phyloP scores from a whole-genome alignment of 2,888 invertebrate species.

The Dicranocentrus wangi region DNA sequence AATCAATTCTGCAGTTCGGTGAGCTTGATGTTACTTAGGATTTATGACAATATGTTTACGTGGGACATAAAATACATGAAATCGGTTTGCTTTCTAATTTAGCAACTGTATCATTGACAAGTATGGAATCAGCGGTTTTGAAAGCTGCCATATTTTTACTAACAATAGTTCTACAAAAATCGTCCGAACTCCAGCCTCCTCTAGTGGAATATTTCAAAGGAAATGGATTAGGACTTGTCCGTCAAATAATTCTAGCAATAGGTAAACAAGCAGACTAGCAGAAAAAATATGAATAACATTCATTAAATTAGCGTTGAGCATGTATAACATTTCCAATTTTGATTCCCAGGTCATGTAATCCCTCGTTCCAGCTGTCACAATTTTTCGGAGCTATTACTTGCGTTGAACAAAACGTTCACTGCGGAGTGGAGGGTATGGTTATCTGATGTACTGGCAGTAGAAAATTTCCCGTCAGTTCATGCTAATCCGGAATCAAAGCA shows the following conservation, averaged over 20 bases:
- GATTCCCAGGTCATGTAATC: constrained; percentile 64
- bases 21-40: neutral
- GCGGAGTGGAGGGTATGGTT: constrained; percentile 71
- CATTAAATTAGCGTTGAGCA: neutral
- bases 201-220: constrained; percentile 66
- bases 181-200: constrained; percentile 57
- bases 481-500: constrained; percentile 66
- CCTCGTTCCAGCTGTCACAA: constrained; percentile 69
- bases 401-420: constrained; percentile 63
- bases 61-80: too few relatives aligned
- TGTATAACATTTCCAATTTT: neutral
- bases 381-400: constrained; percentile 70
- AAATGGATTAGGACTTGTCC: constrained; percentile 64
- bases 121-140: constrained; percentile 66
- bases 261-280: constrained; percentile 48
- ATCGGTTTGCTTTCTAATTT: too few relatives aligned
- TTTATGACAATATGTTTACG: constrained; percentile 13
- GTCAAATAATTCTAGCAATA: constrained; percentile 68
- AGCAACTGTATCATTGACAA: constrained; percentile 66
- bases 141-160: constrained; percentile 69
- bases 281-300: neutral
- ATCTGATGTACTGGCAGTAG: constrained; percentile 63
- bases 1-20: constrained; percentile 66
- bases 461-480: constrained; percentile 70
- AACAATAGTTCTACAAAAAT: constrained; percentile 63